Conservation (phyloP, 2,888 invertebrate species). For the Cheilosia variabilis region DNA sequence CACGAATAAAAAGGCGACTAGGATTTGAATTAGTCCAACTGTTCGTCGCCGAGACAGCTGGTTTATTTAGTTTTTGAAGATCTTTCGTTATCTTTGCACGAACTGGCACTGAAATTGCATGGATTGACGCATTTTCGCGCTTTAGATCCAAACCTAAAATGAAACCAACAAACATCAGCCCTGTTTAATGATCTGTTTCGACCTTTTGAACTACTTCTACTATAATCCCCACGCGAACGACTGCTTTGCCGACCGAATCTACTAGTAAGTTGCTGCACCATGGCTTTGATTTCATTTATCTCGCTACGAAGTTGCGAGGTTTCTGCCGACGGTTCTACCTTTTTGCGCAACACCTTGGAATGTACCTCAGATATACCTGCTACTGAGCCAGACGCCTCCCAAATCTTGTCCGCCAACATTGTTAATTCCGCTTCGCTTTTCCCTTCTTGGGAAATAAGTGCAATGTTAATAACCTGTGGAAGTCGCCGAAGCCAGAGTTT, state of each 20-base stretch:
- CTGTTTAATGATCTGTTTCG: not conserved
- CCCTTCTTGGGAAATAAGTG: conserved; percentile 10
- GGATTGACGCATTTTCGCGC: conserved; percentile 12
- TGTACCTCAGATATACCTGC: conserved; percentile 3
- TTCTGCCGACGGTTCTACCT: not conserved
- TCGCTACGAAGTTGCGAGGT: not conserved
- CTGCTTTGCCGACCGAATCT: not conserved
- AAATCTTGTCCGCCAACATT: conserved; percentile 32
- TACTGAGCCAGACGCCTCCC: not conserved
- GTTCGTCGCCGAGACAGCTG: conserved; percentile 5
- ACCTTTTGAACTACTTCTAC: not conserved
- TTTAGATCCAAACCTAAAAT: not conserved
- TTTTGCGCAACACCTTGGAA: not conserved
- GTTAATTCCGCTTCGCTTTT: not conserved
- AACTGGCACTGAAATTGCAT: not conserved
- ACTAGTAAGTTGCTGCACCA: conserved; percentile 4
- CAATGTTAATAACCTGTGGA: conserved; percentile 33
- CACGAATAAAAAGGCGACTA: conserved; percentile 13
- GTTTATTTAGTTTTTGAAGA: conserved; percentile 16
- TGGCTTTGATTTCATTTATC: conserved; percentile 1
- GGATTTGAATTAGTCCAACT: not conserved
- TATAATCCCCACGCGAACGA: not conserved
- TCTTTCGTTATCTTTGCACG: not conserved
- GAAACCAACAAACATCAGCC: conserved; percentile 1
- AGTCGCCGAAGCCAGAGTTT: conserved; percentile 19